phyloP scores from a whole-genome alignment of 2,113 vertebrate genomes.

The Carollia perspicillata region DNA sequence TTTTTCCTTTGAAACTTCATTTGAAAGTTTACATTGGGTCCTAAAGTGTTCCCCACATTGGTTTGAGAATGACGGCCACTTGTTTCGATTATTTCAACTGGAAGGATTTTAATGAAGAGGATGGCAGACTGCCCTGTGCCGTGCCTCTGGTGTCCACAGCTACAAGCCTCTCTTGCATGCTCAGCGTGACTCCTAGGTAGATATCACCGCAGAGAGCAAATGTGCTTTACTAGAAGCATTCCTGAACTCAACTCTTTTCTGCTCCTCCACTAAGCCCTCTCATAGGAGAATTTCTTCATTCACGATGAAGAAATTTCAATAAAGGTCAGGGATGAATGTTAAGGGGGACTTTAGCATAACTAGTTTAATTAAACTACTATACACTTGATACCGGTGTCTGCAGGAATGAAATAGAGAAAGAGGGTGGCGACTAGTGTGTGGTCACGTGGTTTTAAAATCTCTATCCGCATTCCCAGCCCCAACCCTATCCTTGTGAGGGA shows the following conservation, averaged over 20 bases:
- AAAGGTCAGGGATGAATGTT: neutral
- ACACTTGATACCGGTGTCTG: neutral
- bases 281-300: slow-evolving; percentile 64
- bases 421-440: neutral
- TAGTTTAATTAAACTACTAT: slow-evolving; percentile 5
- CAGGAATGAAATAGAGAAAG: slow-evolving; percentile 47
- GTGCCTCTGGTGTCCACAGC: slow-evolving; percentile 84
- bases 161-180: slow-evolving; percentile 89
- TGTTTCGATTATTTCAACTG: slow-evolving; percentile 77
- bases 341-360: slow-evolving; percentile 18
- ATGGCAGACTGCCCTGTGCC: slow-evolving; percentile 82
- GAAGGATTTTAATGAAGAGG: slow-evolving; percentile 87
- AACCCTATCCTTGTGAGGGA: neutral
- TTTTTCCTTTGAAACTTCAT: slow-evolving; percentile 70
- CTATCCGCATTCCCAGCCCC: neutral
- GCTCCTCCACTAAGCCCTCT: neutral
- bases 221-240: slow-evolving; percentile 87
- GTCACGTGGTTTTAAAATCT: neutral
- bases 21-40: slow-evolving; percentile 75
- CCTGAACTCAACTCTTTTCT: slow-evolving; percentile 48
- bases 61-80: slow-evolving; percentile 80
- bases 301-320: slow-evolving; percentile 50
- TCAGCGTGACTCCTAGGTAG: slow-evolving; percentile 89
- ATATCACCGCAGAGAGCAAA: slow-evolving; percentile 82
- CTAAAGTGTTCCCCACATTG: slow-evolving; percentile 72